Conservation (phyloP, 2,797 vertebrate species). For the Carduelis carduelis region DNA sequence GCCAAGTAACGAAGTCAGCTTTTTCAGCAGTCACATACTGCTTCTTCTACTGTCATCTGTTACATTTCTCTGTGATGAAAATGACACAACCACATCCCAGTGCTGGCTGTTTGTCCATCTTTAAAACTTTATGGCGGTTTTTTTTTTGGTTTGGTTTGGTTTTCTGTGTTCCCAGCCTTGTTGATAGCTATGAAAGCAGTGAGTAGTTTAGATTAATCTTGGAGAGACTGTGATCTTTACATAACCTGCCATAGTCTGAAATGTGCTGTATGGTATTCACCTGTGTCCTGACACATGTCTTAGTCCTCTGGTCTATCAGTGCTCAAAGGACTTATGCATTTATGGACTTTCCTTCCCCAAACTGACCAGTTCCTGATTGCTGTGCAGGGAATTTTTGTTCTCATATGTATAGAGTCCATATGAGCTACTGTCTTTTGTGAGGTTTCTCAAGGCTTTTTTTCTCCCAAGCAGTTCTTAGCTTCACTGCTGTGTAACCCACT, state of each 20-base stretch:
- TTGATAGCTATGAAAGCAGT: not conserved
- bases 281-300: not conserved
- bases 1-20: not conserved
- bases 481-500: not conserved
- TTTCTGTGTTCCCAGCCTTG: not conserved
- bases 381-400: not conserved
- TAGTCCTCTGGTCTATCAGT: not conserved
- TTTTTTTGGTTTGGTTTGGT: too few species aligned
- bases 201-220: not conserved
- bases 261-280: not conserved
- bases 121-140: not conserved
- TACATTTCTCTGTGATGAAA: not conserved
- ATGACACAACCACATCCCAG: not conserved
- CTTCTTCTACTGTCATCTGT: not conserved
- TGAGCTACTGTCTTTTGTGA: not conserved
- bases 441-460: not conserved
- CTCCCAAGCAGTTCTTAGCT: not conserved
- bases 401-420: fast-evolving
- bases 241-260: not conserved
- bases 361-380: not conserved
- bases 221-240: not conserved
- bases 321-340: not conserved
- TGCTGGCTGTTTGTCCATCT: not conserved
- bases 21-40: not conserved
- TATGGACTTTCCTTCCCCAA: not conserved